Conservation (phyloP, 2,797 vertebrate genomes). For the Esox lucius region DNA sequence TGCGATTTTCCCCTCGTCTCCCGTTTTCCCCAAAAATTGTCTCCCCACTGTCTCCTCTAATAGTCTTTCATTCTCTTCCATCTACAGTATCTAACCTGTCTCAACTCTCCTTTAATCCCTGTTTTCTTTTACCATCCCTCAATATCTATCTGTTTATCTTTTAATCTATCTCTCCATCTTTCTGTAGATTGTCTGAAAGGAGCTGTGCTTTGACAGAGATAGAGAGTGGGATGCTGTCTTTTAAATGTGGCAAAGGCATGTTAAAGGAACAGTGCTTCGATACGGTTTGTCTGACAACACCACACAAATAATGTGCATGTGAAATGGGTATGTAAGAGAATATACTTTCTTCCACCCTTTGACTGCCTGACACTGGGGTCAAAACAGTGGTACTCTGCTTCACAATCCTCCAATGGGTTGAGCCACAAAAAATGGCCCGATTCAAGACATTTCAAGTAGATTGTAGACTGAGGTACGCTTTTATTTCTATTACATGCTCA, state of each 20-base stretch:
- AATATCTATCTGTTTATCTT: neutral
- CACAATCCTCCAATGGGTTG: too few relatives aligned
- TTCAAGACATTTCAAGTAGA: too few relatives aligned
- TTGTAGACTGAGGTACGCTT: too few relatives aligned
- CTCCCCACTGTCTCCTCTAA: neutral
- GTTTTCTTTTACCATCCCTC: neutral
- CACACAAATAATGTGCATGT: too few relatives aligned
- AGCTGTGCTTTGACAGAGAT: conserved; percentile 25
- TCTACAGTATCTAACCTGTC: neutral
- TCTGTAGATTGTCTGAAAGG: conserved; percentile 15
- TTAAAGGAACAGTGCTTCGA: conserved; percentile 25
- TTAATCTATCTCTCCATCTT: conserved; percentile 17
- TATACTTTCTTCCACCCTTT: too few relatives aligned
- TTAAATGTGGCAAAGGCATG: conserved; percentile 42
- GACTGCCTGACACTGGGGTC: too few relatives aligned
- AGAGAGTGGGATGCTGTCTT: conserved; percentile 12
- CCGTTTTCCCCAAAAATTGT: conserved; percentile 16
- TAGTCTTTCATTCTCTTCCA: conserved; percentile 53
- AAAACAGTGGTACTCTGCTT: too few relatives aligned
- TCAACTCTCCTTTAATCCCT: conserved; percentile 8
- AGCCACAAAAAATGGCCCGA: too few relatives aligned
- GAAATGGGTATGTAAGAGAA: too few relatives aligned
- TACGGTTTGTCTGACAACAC: neutral
- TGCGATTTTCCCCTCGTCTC: conserved; percentile 43
- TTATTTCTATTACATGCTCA: too few relatives aligned